Evolutionary conservation across 2,888 invertebrate species (phyloP).

Genomic region (Idaea dimidiata): DNA sequence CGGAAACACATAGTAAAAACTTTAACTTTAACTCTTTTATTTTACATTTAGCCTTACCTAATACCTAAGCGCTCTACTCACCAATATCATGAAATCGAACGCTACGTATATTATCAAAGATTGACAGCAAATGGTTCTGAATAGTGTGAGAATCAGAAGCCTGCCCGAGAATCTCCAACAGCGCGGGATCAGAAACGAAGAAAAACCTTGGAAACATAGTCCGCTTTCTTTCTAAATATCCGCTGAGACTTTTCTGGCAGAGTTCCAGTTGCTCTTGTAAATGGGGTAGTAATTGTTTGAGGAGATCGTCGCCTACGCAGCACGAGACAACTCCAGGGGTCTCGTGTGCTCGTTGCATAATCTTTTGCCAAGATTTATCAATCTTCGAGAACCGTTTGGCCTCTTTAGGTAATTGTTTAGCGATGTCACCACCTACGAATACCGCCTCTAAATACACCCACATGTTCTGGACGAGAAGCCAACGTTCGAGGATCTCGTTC

Average conservation of each 20-base stretch:
- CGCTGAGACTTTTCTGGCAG: conserved; percentile 97
- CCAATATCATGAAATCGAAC: conserved; percentile 96
- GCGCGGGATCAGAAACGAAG: conserved; percentile 95
- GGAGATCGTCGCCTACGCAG: conserved; percentile 96
- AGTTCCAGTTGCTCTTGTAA: conserved; percentile 97
- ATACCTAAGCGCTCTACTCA: conserved; percentile 33
- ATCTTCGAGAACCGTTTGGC: conserved; percentile 97
- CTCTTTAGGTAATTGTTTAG: conserved; percentile 97
- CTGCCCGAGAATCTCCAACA: conserved; percentile 94
- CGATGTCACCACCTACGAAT: conserved; percentile 98
- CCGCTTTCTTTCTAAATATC: conserved; percentile 94
- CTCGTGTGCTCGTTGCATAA: conserved; percentile 98
- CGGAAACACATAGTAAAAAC: no score
- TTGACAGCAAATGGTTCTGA: conserved; percentile 96
- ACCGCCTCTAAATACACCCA: conserved; percentile 99
- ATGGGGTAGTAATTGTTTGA: conserved; percentile 95
- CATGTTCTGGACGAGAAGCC: conserved; percentile 98
- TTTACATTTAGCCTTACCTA: no score
- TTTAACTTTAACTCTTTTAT: no score
- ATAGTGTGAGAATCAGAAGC: conserved; percentile 97
- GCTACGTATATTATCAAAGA: conserved; percentile 96
- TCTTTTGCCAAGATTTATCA: conserved; percentile 99
- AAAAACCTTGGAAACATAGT: conserved; percentile 97
- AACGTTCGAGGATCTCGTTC: conserved; percentile 96
- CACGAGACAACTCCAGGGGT: conserved; percentile 97